A percentile compares a stretch with the other conserved stretches of the same genome.
phyloP scores from a whole-genome alignment of 2,888 invertebrate genomes.

The Trissonchulus latispiculum region DNA sequence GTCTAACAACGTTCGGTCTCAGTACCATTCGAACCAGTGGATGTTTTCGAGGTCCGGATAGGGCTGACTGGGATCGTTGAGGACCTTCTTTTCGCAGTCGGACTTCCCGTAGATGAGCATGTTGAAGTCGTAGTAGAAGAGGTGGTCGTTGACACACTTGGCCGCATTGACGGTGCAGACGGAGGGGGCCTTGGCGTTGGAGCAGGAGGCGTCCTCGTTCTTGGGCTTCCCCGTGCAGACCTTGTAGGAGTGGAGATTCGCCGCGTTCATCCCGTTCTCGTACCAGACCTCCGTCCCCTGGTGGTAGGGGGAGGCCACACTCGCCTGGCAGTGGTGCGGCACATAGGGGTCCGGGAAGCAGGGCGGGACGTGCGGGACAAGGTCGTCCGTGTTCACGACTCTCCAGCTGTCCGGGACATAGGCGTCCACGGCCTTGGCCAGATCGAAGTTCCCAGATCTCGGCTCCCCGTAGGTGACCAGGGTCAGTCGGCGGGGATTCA shows the following conservation, averaged over 20 bases:
- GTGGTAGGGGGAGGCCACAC: not conserved
- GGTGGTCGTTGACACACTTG: too few species aligned
- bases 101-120: too few species aligned
- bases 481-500: not conserved
- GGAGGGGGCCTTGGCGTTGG: too few species aligned
- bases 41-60: too few species aligned
- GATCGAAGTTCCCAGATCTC: not conserved
- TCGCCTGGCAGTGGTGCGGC: not conserved
- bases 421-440: not conserved
- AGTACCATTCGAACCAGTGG: too few species aligned
- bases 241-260: not conserved
- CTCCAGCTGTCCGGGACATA: not conserved
- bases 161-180: too few species aligned
- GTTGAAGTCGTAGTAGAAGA: too few species aligned
- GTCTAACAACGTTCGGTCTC: too few species aligned
- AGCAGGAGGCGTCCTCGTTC: not conserved
- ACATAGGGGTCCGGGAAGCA: not conserved
- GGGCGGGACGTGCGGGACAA: not conserved
- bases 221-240: not conserved
- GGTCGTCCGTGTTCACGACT: not conserved
- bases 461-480: not conserved
- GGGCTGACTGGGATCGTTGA: too few species aligned
- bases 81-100: too few species aligned
- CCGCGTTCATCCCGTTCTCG: not conserved
- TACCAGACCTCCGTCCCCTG: not conserved